These are phyloP conservation scores for Ceratina australensis DNA, from an alignment of 1,140 invertebrate genomes.

Conservation along the genomic window DNA sequence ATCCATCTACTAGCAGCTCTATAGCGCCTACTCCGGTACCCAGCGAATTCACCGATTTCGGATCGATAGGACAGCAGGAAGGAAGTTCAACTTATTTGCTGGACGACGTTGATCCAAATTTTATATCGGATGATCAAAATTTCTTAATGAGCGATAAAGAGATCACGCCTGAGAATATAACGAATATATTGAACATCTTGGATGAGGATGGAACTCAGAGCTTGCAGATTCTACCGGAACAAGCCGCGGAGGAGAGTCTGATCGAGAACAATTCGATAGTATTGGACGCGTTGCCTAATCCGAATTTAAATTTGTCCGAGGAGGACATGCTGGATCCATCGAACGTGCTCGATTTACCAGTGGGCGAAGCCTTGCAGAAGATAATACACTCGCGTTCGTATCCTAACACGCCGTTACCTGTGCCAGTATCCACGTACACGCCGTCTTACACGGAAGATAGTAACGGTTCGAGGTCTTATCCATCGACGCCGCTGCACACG, in stretches of 20 bases:
- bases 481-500: constrained; percentile 75
- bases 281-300: constrained; percentile 62
- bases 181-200: constrained; percentile 75
- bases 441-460: constrained; percentile 69
- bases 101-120: constrained; percentile 72
- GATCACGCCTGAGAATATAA: constrained; percentile 76
- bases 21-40: constrained; percentile 85
- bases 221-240: constrained; percentile 67
- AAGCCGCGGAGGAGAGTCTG: constrained; percentile 60
- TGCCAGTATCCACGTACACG: constrained; percentile 59
- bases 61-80: constrained; percentile 80
- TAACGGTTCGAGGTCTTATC: constrained; percentile 75
- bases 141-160: constrained; percentile 75
- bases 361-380: constrained; percentile 58
- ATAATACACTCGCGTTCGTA: constrained; percentile 76
- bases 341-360: constrained; percentile 58
- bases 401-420: constrained; percentile 77
- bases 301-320: constrained; percentile 60
- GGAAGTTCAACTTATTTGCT: constrained; percentile 76
- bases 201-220: constrained; percentile 69
- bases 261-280: constrained; percentile 62
- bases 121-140: constrained; percentile 71
- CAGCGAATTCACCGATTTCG: constrained; percentile 85
- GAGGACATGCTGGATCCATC: constrained; percentile 64
- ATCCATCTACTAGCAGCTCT: constrained; percentile 82